Conservation (phyloP, 1,140 invertebrate species). For the Laodelphax striatellus region DNA sequence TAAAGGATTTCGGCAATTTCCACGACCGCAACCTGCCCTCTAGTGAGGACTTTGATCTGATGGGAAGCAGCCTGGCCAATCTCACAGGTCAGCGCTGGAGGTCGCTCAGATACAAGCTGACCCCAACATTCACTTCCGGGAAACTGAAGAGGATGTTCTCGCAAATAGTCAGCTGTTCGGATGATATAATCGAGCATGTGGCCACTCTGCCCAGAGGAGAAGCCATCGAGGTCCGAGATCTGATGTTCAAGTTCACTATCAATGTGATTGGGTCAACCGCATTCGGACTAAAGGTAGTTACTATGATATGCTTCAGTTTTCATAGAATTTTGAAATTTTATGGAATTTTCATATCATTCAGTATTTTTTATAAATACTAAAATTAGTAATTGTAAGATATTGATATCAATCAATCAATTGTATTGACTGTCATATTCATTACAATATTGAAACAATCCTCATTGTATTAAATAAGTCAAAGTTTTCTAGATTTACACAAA, state of each 20-base stretch:
- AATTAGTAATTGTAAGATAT: too few relatives aligned
- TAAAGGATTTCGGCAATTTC: neutral
- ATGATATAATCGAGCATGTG: conserved; percentile 21
- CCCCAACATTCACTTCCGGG: conserved; percentile 41
- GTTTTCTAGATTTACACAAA: too few relatives aligned
- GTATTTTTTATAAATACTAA: too few relatives aligned
- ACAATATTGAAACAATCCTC: too few relatives aligned
- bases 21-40: neutral
- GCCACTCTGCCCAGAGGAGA: neutral
- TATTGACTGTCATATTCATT: too few relatives aligned
- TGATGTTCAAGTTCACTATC: conserved; percentile 12
- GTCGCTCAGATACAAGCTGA: conserved; percentile 32
- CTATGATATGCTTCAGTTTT: too few relatives aligned
- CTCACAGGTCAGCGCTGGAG: neutral
- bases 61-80: neutral
- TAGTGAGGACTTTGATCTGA: neutral
- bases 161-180: conserved; percentile 32
- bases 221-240: neutral
- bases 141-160: conserved; percentile 43
- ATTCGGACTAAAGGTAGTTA: conserved; percentile 23
- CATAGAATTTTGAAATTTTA: too few relatives aligned
- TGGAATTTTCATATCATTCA: too few relatives aligned
- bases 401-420: too few relatives aligned
- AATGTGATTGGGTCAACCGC: conserved; percentile 29
- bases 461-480: too few relatives aligned